Evolutionary conservation across 1,140 invertebrate species (phyloP), one percentile per base, ranked within the genome.

Genomic region (Druon quercuslanigerum): DNA sequence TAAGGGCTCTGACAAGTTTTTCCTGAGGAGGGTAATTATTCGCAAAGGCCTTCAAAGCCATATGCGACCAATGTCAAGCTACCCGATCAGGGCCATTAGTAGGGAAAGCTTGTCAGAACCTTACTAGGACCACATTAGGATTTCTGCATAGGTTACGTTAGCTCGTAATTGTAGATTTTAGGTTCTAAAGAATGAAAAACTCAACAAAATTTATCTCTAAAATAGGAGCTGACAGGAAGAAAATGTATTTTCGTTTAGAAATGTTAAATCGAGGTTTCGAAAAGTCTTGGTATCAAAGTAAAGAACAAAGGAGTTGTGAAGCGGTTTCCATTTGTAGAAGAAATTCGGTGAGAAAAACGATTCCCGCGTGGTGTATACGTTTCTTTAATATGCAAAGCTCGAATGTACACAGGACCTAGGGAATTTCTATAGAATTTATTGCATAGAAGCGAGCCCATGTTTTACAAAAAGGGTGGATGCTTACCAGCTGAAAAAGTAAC

Each of bases 351-450:
- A 33, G 25, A 60, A 60, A 60, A 60, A 33, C 57, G 20, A 20
- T 57, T 57, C 20, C 57, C 20, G 25, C 33, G 11, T 60, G 57
- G 57, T 60, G 57, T 40, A 60, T 60, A 33, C 20, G 57, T 40
- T 60, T 60, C 57, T 60, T 60, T 60, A 60, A 60, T 25, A 60
- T 60, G 57, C 57, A 60, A 60, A 60, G 20, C 57, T 60, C 19
- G 19, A 60, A 60, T 33, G 57, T 60, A 20, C 9, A 19, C 56
- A 57, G 56, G 56, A 57, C 56, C 56, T 25, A 33, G 20, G 33
- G 57, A 60, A 60, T 33, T 60, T 60, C 20, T 25, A 25, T 33
- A 13, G 4, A 60, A 33, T 60, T 60, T 60, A 60, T 60, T 60
- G 57, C 57, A 20, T 25, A 33, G 20, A 60, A 25, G 57, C 20